Evolutionary conservation across 2,113 vertebrate species (phyloP), one percentile per base, ranked within the genome.

Genomic region (Apodemus sylvaticus): DNA sequence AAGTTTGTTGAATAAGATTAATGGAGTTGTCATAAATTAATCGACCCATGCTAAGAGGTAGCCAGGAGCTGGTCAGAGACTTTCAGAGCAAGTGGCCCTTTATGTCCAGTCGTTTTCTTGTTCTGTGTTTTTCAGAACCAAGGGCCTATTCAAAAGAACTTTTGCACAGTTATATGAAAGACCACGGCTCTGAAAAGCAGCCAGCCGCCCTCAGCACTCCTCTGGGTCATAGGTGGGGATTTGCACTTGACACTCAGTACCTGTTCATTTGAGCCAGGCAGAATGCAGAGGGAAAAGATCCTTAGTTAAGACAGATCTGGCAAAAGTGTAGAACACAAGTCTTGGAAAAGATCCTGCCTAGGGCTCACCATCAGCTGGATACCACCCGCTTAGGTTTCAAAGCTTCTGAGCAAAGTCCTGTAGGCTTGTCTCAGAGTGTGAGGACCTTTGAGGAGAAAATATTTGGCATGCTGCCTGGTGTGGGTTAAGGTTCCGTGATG

Each of bases 71-170:
- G 1, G 42, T 78, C 86, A 96, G 96, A 94, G 81, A 96, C 53
- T 91, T 91, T 29, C 86, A 94, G 64, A 95, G 95, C 89, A 96
- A 96, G 96, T 64, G 96, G 98, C 98, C 98, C 97, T 98, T 98
- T 98, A 98, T 98, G 97, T 97, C 96, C 92, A 96, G 76, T 53
- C 91, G 34, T 79, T 29, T 88, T 94, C 96, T 96, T 48, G n/a
- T 94, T 96, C 87, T 45, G 39, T 39, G 53, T 36, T 96, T 70
- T 92, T 85, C 42, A 36, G 68, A 71, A 86, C 73, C 83, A 96
- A 96, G 82, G 83, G 20, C 91, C n/a, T 97, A 58, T 70, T 93
- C 92, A 91, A 96, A 96, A 70, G 53, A 77, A 34, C 8, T 55
- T 53, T 6, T 26, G 55, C 62, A 9, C 5, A 17, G 74, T 90